Conservation (phyloP, 1,140 invertebrate genomes). For the Drosophila nigrodunni region DNA sequence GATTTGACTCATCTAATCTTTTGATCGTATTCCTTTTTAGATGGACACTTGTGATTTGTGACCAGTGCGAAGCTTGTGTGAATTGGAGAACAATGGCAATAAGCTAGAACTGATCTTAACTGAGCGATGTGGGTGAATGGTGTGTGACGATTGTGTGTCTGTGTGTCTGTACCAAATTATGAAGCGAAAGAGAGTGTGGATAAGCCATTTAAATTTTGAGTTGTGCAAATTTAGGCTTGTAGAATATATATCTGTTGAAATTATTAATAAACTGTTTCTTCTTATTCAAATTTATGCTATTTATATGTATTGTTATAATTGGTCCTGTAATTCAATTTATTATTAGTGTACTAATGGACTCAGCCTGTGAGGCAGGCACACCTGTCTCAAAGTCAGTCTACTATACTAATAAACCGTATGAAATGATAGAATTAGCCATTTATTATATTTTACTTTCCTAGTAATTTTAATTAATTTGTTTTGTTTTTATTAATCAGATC, state of each 20-base stretch:
- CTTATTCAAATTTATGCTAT: constrained; percentile 12
- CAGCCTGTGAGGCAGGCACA: no score
- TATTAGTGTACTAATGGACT: no score
- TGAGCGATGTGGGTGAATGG: constrained; percentile 27
- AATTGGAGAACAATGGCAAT: constrained; percentile 18
- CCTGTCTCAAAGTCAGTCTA: no score
- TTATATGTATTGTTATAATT: no score
- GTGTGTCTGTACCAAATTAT: constrained; percentile 3
- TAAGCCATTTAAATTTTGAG: constrained; percentile 31
- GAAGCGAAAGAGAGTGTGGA: neutral
- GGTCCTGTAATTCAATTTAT: no score
- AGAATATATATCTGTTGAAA: constrained; percentile 23
- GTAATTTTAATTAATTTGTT: no score
- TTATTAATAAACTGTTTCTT: constrained; percentile 45
- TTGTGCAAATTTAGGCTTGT: constrained; percentile 39
- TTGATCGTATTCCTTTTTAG: neutral
- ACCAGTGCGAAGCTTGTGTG: constrained; percentile 43
- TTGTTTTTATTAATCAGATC: no score
- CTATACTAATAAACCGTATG: no score
- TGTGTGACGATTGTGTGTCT: constrained; percentile 7
- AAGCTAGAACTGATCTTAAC: constrained; percentile 45
- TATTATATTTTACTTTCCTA: no score
- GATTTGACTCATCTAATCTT: neutral
- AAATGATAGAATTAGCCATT: no score
- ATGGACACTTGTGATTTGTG: neutral